Evolutionary conservation across 2,797 vertebrate species (phyloP), one percentile per base, ranked within the genome.

Genomic region (Bradypus variegatus): DNA sequence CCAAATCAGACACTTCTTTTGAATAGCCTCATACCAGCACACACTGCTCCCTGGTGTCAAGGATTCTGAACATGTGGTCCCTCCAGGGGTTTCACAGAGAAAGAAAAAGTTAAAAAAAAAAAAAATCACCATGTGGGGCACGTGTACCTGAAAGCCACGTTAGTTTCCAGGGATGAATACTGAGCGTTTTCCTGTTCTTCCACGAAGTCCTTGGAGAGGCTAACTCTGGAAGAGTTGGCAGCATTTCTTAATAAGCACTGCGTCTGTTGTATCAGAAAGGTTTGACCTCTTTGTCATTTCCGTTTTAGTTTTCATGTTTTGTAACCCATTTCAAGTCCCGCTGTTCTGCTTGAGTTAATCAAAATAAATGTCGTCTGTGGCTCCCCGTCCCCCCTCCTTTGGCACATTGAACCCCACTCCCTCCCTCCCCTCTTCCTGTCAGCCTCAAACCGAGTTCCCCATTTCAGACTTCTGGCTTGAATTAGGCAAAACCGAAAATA

Each of bases 401-500:
- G 94, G 93, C 92, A 86, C 64, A 62, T 33, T 27, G 45, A 55
- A 81, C 73, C 88, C 82, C 4, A 38, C 58, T 31, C 81, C 29
- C 10, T 50, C 27, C 36, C 69, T 77, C 70, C 85, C 75, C 23
- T 3, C 41, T 94, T 94, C 94, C 94, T 91, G 93, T 94, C 82
- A 88, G 86, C 88, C 60, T 93, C 72, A 94, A 89, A 90, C 93
- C 80, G 88, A 96, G 60, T 89, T 95, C 92, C 95, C 87, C 81
- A 38, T 91, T 96, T 96, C 64, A 87, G 93, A 18, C 92, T 95
- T 96, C 95, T 96, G 95, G 95, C 95, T 96, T 96, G 95, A 95
- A 95, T 96, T 96, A 96, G 94, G 88, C 90, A 94, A 92, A 95
- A 93, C 92, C 93, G 94, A 95, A 96, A 96, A 96, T 96, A 96